Base-by-base conservation (phyloP, 2,888 invertebrate species). In the Scaptomyza reducta region DNA sequence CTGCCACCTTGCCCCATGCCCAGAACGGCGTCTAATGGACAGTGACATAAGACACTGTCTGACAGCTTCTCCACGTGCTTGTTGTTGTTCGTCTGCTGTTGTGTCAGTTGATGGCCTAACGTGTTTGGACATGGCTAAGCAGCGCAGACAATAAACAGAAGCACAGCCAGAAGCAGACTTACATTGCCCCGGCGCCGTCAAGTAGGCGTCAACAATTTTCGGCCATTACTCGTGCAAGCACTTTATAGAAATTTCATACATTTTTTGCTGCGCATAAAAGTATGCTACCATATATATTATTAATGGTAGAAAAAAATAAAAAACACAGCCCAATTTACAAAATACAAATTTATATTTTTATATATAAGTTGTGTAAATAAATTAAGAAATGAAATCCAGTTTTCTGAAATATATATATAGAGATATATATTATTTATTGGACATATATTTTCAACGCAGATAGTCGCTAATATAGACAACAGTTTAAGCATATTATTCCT, bases 1-100 rank as follows among this genome's bases (percentile, higher is more conserved):
- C 31, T 6, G 29, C 29, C 29, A 6, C 11, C 9, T 10, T 11
- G 10, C 31, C 55, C 59, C 66, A 16, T 16, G 10, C 25, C 25
- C 33, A 33, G 58, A 55, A 56, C 54, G 67, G 67, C 69, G 71
- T 70, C 67, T 87, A 81, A 81, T 81, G 73, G 87, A 75, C 87
- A 81, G 84, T 84, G 81, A 84, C 79, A 80, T 70, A 82, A 82
- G 86, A 79, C 83, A 79, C 65, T 66, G 76, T 65, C 79, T 74
- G 85, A 85, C 82, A 78, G 68, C 54, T 47, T 55, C 63, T 42
- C 42, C 49, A 53, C 63, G 58, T 68, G 44, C 49, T 63, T 68
- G 51, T 31, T 46, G 45, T 47, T 53, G 55, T 59, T 46, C 62
- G 57, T 53, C 70, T 47, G 50, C 33, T 44, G 44, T 70, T 57